Conservation (phyloP, 2,888 invertebrate genomes). For the Clunio marinus region DNA sequence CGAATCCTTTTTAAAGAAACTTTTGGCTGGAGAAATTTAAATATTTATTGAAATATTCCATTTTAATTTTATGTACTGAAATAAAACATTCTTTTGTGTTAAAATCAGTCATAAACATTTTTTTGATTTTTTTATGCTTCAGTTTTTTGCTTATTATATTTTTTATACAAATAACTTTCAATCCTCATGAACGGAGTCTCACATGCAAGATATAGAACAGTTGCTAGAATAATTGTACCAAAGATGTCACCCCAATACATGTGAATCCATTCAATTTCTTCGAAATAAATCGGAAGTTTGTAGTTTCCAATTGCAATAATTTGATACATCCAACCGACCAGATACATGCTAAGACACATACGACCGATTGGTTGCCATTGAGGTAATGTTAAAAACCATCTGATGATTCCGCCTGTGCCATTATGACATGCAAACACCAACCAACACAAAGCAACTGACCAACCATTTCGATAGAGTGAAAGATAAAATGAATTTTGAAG, state of each 20-base stretch:
- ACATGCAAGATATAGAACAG: slow-evolving; percentile 52
- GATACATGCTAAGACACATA: slow-evolving; percentile 56
- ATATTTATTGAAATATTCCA: neutral
- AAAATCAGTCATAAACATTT: too few relatives aligned
- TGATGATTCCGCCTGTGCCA: slow-evolving; percentile 41
- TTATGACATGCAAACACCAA: slow-evolving; percentile 40
- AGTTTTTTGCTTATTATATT: neutral
- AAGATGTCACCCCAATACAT: slow-evolving; percentile 52
- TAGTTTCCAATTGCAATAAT: neutral
- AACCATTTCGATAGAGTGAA: slow-evolving; percentile 29
- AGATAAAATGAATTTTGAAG: neutral
- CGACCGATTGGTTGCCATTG: slow-evolving; percentile 55
- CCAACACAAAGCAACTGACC: slow-evolving; percentile 36
- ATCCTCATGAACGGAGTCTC: slow-evolving; percentile 53
- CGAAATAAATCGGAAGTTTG: neutral
- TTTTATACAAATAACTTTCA: slow-evolving; percentile 45
- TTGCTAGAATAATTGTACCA: slow-evolving; percentile 47
- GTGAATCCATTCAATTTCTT: slow-evolving; percentile 43
- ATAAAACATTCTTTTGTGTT: too few relatives aligned
- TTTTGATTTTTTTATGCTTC: too few relatives aligned
- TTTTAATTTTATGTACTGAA: too few relatives aligned
- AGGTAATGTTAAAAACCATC: slow-evolving; percentile 54
- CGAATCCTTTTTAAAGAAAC: slow-evolving; percentile 58
- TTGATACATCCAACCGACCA: slow-evolving; percentile 52
- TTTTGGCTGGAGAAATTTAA: slow-evolving; percentile 34